Percentiles rank a stretch among this genome's conserved stretches.
Evolutionary conservation across 1,140 invertebrate genomes (phyloP).

Genomic region (Bilobella aurantiaca): DNA sequence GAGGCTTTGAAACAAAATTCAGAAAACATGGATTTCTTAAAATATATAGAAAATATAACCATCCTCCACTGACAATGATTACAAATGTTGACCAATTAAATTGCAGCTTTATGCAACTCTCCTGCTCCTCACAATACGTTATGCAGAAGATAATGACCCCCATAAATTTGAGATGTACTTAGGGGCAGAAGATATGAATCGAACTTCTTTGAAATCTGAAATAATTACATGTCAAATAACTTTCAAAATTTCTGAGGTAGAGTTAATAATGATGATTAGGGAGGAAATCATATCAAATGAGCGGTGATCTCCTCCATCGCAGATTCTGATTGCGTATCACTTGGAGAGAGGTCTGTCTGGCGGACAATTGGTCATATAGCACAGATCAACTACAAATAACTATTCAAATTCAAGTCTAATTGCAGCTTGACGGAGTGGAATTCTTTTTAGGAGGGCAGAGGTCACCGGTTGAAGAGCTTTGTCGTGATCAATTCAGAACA

Average conservation of each 20-base stretch:
- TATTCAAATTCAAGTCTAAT: background rate
- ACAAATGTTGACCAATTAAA: background rate
- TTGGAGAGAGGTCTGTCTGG: background rate
- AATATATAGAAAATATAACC: too few relatives aligned
- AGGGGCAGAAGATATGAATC: background rate
- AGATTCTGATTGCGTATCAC: background rate
- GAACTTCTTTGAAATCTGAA: slow-evolving; percentile 6
- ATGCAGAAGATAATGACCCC: too few relatives aligned
- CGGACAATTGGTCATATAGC: background rate
- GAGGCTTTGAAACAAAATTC: too few relatives aligned
- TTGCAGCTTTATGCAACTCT: background rate
- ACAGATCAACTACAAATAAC: background rate
- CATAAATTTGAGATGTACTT: background rate
- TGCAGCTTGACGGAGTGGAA: slow-evolving; percentile 14
- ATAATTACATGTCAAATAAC: slow-evolving; percentile 9
- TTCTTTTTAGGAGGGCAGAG: slow-evolving; percentile 15
- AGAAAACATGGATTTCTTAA: too few relatives aligned
- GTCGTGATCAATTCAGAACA: slow-evolving; percentile 26
- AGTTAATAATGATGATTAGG: background rate
- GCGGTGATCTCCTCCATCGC: background rate
- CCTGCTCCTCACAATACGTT: too few relatives aligned
- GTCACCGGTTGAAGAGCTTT: slow-evolving; percentile 24
- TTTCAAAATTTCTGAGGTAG: background rate
- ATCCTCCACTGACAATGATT: too few relatives aligned
- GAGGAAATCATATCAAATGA: background rate